Evolutionary conservation across 2,113 vertebrate species (phyloP).

Genomic region (Sapayoa aenigma): DNA sequence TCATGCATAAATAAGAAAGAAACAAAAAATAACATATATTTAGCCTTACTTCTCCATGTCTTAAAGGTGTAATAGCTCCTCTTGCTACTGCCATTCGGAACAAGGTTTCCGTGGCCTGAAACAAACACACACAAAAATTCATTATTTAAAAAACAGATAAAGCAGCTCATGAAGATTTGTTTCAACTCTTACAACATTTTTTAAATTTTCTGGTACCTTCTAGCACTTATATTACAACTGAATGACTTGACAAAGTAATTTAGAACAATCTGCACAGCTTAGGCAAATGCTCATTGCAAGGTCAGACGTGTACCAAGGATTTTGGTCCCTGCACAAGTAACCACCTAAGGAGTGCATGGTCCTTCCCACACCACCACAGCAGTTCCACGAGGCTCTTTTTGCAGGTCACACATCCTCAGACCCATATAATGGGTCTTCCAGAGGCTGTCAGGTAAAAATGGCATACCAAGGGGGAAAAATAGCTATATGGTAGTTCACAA

Average conservation of each 20-base stretch:
- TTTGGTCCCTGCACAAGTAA: background rate
- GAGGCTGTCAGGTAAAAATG: background rate
- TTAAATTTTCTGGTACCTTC: background rate
- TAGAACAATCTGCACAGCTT: background rate
- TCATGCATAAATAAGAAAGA: background rate
- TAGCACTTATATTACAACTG: background rate
- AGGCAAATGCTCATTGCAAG: background rate
- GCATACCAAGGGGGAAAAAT: background rate
- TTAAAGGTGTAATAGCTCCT: conserved; percentile 79
- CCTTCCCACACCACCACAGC: fast-evolving
- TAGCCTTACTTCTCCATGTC: conserved; percentile 82
- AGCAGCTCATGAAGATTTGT: background rate
- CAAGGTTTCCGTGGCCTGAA: conserved; percentile 81
- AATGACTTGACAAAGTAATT: background rate
- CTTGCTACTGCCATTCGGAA: conserved; percentile 83
- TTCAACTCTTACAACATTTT: background rate
- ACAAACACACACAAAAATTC: background rate
- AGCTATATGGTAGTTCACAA: background rate
- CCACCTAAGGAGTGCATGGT: fast-evolving
- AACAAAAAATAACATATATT: background rate
- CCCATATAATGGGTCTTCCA: background rate
- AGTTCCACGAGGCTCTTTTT: background rate
- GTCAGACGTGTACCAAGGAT: fast-evolving
- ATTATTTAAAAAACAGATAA: background rate
- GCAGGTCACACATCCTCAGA: background rate